Base-by-base conservation (phyloP, 1,140 invertebrate genomes). In the Caenorhabditis latens region DNA sequence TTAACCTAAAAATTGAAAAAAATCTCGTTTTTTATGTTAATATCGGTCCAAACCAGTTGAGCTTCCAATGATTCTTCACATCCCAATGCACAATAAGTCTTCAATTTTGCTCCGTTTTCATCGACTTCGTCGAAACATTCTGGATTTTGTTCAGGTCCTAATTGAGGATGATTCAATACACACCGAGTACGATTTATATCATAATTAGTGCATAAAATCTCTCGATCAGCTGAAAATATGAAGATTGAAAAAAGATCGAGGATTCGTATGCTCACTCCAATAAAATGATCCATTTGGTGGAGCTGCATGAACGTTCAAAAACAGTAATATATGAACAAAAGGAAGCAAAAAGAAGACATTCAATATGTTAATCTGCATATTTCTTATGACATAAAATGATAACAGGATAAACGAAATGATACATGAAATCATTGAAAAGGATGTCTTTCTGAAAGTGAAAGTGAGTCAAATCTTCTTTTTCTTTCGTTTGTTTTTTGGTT, bases 41-140 rank as follows among this genome's bases (percentile, higher is more conserved):
- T 24, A 88, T 11, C 2, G 50, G 3, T 53, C 3, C 16, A 14
- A 24, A 79, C 71, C 43, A 79, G n/a, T 79, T 79, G 71, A 50
- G 90, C 87, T 75, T 91, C 91, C 58, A 91, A 90, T 4, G 91
- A 92, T 86, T 91, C 91, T 65, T 91, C 91, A 71, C 91, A 91
- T 53, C 90, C 87, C 50, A 91, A 75, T 46, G 90, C 86, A 71
- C 91, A 91, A 83, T 91, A 91, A 40, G 92, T 88, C 32, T 90
- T 79, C 42, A 67, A 19, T 40, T 84, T 61, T 4, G 2, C 16
- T 42, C 84, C 55, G 53, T 55, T 67, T 46, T 75, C 84, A 58
- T 85, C 67, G 21, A 46, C 32, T 71, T 85, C 84, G 43, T 85
- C 84, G 21, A 75, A 85, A 50, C 84, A 85, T 53, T 67, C 84